Evolutionary conservation across 2,888 invertebrate species (phyloP).

Genomic region (Notodonta ziczac): DNA sequence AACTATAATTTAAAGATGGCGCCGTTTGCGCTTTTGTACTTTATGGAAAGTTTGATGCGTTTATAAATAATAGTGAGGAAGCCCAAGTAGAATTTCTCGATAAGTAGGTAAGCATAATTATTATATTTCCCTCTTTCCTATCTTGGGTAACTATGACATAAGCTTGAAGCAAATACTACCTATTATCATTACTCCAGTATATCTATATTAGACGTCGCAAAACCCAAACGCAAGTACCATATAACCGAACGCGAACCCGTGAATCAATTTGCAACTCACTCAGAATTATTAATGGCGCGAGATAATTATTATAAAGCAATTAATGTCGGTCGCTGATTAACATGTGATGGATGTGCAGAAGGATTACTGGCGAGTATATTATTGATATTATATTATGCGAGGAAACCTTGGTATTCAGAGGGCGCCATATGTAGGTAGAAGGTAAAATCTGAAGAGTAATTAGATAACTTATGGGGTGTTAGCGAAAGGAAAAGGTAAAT

Average conservation of each 20-base stretch:
- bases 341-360: constrained; percentile 42
- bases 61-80: constrained; percentile 13
- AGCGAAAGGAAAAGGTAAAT: neutral
- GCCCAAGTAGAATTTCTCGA: too few species aligned
- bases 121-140: too few species aligned
- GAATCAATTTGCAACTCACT: constrained; percentile 23
- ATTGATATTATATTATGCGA: constrained; percentile 26
- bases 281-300: neutral
- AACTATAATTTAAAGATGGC: constrained; percentile 69
- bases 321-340: constrained; percentile 41
- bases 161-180: too few species aligned
- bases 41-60: constrained; percentile 46
- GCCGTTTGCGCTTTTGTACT: constrained; percentile 49
- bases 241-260: too few species aligned
- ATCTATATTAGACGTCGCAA: too few species aligned
- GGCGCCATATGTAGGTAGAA: constrained; percentile 30
- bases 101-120: too few species aligned
- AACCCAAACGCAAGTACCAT: neutral
- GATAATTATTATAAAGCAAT: constrained; percentile 44
- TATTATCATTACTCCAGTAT: too few species aligned
- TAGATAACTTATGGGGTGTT: constrained; percentile 36
- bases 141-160: too few species aligned
- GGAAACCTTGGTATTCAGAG: constrained; percentile 10
- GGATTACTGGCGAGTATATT: constrained; percentile 27
- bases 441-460: constrained; percentile 42